Base-by-base conservation (phyloP, 2,797 vertebrate species). In the Avahi laniger region DNA sequence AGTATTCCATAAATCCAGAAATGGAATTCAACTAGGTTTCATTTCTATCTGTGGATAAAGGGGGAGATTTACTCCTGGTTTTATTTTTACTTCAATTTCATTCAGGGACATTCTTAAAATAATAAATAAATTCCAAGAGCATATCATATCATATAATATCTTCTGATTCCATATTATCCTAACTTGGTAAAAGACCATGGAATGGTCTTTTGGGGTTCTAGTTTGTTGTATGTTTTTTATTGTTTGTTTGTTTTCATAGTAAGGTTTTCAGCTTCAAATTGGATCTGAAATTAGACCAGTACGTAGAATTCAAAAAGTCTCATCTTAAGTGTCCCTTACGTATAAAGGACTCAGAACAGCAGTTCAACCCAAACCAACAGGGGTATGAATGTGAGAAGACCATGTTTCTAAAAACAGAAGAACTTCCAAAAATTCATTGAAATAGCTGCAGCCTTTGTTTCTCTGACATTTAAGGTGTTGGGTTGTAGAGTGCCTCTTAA, bases 1-100 rank as follows among this genome's bases (percentile, higher is more conserved):
- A 92, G 89, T 57, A 48, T 30, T 84, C 38, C 33, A 95, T 84
- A 97, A 96, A 96, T 84, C 38, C 33, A 95, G 86, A 97, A 96
- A 96, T 63, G 7, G 41, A 7, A 88, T 84, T 81, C 61, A n/a
- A 57, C 6, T 10, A 63, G 26, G 48, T 94, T 94, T 88, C 61
- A 88, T 67, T 94, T 80, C 43, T 97, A 79, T 92, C 67, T 54
- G 65, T 14, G 46, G 28, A 54, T 80, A 13, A 85, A 67, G 14
- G 26, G 24, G 18, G 43, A 97, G 54, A 52, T 38, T 90, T 7
- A 43, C 12, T 76, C 73, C 35, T 73, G 38, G 24, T 18, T 76
- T 90, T 67, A 69, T 65, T 94, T 94, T 63, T 61, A 63, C 76
- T 83, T 89, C 48, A 72, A 84, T 90, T 93, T 81, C n/a, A 67